Percentiles rank a stretch among this genome's conserved stretches.
Conservation (phyloP, 2,888 invertebrate species). For the Nemoura dubitans region DNA sequence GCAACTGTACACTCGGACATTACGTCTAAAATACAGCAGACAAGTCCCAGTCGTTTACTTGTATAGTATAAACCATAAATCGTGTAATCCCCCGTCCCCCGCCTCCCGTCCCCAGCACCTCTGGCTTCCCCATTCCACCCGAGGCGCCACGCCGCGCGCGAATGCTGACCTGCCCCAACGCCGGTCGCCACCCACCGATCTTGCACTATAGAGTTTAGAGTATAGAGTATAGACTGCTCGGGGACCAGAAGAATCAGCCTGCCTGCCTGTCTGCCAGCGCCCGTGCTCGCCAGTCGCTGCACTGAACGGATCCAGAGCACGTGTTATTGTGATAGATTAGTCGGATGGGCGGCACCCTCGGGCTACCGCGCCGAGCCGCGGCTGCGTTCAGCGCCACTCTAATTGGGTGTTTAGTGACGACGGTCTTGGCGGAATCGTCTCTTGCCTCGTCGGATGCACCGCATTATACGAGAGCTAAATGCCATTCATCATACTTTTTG, state of each 20-base stretch:
- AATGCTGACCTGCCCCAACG: constrained; percentile 46
- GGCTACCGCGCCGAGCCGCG: not conserved
- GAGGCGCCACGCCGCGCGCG: constrained; percentile 35
- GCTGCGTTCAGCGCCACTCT: not conserved
- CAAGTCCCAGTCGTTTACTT: constrained; percentile 46
- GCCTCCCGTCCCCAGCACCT: constrained; percentile 9
- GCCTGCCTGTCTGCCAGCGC: not conserved
- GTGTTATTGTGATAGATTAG: constrained; percentile 39
- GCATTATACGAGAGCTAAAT: not conserved
- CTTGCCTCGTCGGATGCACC: not conserved
- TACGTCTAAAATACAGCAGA: not conserved
- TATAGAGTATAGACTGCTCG: too few species aligned
- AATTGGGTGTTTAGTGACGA: not conserved
- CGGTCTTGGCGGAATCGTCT: not conserved
- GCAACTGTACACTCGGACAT: constrained; percentile 20
- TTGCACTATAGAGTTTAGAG: not conserved
- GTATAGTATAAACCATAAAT: constrained; percentile 48
- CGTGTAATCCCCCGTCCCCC: constrained; percentile 40
- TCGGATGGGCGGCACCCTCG: constrained; percentile 32
- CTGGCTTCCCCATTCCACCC: not conserved
- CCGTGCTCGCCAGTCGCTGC: too few species aligned
- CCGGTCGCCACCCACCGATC: not conserved
- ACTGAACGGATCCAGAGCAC: constrained; percentile 32
- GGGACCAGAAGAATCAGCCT: constrained; percentile 44
- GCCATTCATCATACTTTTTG: not conserved